Evolutionary conservation across 2,888 invertebrate genomes (phyloP), one percentile per base, ranked within the genome.

Genomic region (Steinernema hermaphroditum): DNA sequence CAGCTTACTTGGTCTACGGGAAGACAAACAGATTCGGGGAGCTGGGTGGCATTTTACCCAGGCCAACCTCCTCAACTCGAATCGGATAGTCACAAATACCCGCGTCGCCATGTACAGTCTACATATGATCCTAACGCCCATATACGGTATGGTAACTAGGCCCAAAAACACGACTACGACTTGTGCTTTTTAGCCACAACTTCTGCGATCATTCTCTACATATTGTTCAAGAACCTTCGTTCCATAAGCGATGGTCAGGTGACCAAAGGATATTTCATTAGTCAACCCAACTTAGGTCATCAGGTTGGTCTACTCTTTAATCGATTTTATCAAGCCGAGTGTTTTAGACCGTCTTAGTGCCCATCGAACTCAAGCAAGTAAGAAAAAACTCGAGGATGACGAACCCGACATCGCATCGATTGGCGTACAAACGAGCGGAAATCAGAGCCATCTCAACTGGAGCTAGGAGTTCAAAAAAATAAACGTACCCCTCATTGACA

Each of bases 401-500:
- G 81, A 82, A 37, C 72, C 77, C 0, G 83, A 85, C 24, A 81
- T 82, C 54, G 80, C 79, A 8, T 83, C 83, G 9, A 79, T 85
- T 44, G 85, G 83, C 16, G 84, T 85, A 0, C 85, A 85, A 71
- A 85, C 85, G 16, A 82, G 83, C 69, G 83, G 82, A 29, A 70
- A 70, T 32, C 37, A 37, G 16, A 37, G 69, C 29, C 69, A 69
- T 37, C 49, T 69, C 6, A 69, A 69, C 49, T 69, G 69, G 46
- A 41, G 49, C 24, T 46, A 49, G 24, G 27, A 69, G 22, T 29
- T 0, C 24, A 14, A n/a, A 68, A 69, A 69, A 69, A 57, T 71
- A 32, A 62, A 70, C 81, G 43, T 49, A 97, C 90, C 84, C 93
- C 84, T 93, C 91, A 71, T 92, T 90, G 87, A 96, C 93, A 87